Base-by-base conservation (phyloP, 2,113 vertebrate species). In the crab-eating macaque (Macaca fascicularis) region DNA sequence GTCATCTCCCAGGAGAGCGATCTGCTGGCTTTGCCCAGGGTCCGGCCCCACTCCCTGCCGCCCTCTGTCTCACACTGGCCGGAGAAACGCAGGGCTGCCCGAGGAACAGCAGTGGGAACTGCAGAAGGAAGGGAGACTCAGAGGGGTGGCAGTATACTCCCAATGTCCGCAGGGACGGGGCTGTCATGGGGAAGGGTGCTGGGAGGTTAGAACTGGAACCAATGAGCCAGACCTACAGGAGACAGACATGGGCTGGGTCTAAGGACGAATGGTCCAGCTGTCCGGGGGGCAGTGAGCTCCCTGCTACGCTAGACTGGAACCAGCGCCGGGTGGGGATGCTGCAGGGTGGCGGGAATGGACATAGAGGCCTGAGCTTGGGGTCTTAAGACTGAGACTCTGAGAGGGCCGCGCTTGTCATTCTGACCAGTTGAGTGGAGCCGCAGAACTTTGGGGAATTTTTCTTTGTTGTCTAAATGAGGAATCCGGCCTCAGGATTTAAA, bases 201-300 rank as follows among this genome's bases (percentile, higher is more conserved):
- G 25, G 25, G 17, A 30, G 43, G 20, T 48, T 35, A 19, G 80
- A 76, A n/a, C 78, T 38, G 8, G 27, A 11, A 67, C 17, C 80
- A 7, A 0, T 2, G 43, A n/a, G 6, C 43, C 91, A 72, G 57
- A 57, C 20, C 6, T 4, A 0, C 4, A 30, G 70, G 81, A 22
- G 19, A 14, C 7, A 4, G 32, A 22, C 30, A 14, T 0, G 17
- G 69, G 38, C 50, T 57, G 11, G 50, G 14, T 38, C 57, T 50
- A 0, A n/a, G 40, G 52, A 17, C 0, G 0, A 22, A 55, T 0
- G 10, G 19, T 2, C 52, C 72, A 1, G n/a, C n/a, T 52, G 40
- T 79, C 55, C 81, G 10, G 45, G 64, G 19, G 40, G 20, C 2
- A 4, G 64, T 1, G 38, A 69, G 89, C 72, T 32, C 64, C 35